A percentile compares a stretch with the other conserved stretches of the same genome.
Evolutionary conservation across 2,888 invertebrate species (phyloP).

Genomic region (Priapulus caudatus): DNA sequence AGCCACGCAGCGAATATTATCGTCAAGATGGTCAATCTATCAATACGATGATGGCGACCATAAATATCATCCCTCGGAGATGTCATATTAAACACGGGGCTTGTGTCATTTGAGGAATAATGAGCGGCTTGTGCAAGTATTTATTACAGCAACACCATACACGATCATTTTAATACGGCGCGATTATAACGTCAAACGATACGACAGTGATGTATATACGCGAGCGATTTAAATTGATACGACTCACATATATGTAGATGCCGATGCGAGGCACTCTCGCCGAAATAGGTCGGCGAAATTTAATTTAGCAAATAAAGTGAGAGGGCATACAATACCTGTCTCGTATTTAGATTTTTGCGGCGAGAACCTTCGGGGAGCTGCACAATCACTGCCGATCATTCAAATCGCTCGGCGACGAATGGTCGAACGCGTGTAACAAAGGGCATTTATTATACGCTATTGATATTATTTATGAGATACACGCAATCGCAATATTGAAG

Average conservation of each 20-base stretch:
- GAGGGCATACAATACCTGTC: background rate
- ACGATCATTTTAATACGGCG: background rate
- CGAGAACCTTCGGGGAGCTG: background rate
- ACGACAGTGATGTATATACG: constrained; percentile 1
- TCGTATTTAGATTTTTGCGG: background rate
- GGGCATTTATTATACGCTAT: background rate
- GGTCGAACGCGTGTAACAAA: too few species aligned
- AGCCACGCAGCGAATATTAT: background rate
- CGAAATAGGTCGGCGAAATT: too few species aligned
- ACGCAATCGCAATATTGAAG: background rate
- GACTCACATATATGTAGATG: background rate
- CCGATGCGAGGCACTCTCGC: background rate
- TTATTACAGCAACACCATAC: background rate
- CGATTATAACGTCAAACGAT: background rate
- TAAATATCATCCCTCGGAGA: background rate
- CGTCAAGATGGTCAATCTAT: background rate
- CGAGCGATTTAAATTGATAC: constrained; percentile 3
- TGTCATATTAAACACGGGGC: background rate
- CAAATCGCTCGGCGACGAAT: too few species aligned
- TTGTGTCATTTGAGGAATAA: background rate
- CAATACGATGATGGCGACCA: background rate
- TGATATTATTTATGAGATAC: constrained; percentile 3
- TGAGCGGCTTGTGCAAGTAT: background rate
- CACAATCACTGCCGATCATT: background rate
- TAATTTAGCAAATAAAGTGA: background rate